Conservation (phyloP, 2,888 invertebrate species). For the Ecdyonurus torrentis region DNA sequence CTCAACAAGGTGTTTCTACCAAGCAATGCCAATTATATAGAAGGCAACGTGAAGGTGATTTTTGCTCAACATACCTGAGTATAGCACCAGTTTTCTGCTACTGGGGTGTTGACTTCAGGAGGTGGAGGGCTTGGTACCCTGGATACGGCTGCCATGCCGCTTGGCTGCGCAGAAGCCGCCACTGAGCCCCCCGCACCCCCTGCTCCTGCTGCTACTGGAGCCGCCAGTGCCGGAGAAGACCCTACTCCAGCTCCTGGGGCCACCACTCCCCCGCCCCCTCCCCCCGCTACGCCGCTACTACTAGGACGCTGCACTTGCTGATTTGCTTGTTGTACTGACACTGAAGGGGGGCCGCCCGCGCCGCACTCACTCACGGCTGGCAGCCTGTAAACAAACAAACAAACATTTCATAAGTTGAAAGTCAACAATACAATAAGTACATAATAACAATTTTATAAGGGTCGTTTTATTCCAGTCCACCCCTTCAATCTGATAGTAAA, state of each 20-base stretch:
- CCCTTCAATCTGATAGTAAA: no score
- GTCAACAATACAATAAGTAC: background rate
- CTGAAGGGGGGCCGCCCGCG: constrained; percentile 31
- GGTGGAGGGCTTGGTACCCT: constrained; percentile 92
- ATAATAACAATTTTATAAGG: no score
- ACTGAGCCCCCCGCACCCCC: constrained; percentile 77
- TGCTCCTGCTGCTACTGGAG: background rate
- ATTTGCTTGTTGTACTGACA: background rate
- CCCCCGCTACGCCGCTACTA: background rate
- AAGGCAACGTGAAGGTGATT: no score
- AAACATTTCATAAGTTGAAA: background rate
- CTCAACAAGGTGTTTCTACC: no score
- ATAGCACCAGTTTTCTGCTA: constrained; percentile 99
- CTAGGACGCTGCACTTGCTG: background rate
- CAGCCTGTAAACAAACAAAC: constrained; percentile 37
- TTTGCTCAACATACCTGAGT: constrained; percentile 80
- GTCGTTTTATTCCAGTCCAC: no score
- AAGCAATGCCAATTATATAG: no score
- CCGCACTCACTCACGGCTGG: constrained; percentile 56
- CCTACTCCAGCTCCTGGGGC: constrained; percentile 31
- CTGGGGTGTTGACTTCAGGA: constrained; percentile 90
- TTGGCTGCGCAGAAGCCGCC: constrained; percentile 51
- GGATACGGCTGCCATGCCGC: constrained; percentile 82
- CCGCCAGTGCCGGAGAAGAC: constrained; percentile 63
- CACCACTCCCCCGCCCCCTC: background rate